Evolutionary conservation across 2,888 invertebrate genomes (phyloP), one percentile per base, ranked within the genome.

Genomic region (Endotricha flammealis): DNA sequence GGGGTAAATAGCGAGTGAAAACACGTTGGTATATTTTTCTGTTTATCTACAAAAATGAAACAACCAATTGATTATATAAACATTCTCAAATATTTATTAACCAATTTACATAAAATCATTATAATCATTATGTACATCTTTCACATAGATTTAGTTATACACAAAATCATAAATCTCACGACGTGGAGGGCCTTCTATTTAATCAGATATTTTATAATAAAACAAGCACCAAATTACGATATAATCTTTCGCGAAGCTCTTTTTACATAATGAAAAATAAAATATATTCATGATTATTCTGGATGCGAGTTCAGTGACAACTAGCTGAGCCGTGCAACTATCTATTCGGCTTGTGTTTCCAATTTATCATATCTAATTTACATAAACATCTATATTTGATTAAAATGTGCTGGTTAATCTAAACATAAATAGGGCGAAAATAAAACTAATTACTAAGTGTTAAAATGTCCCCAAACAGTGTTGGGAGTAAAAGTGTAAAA

Each of bases 41-140:
- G n/a, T n/a, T n/a, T n/a, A n/a, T n/a, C n/a, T 4, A 24, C 10
- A 14, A 48, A 49, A 48, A 64, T 57, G 53, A 75, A 73, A 67
- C 56, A 57, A 46, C 27, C 33, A 38, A 36, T 63, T 75, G 85
- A 83, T 85, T 85, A 86, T 85, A 86, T 86, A 86, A 86, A 86
- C 86, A 86, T 86, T 86, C 67, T 86, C 85, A 86, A 82, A 86
- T 86, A 86, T 86, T 86, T 86, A 86, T 82, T 85, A 85, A 86
- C 85, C 86, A 86, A 83, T 85, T 85, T 86, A 86, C 85, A 86
- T 85, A 85, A 85, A 83, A 81, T 75, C 71, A 76, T 76, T 74
- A 75, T 79, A 75, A 66, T 72, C 61, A 68, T 81, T 85, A 85
- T 85, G 74, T 85, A 85, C 85, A 86, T 78, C 74, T 82, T 73